Conservation (phyloP, 2,888 invertebrate species). For the Apodemia duryi region DNA sequence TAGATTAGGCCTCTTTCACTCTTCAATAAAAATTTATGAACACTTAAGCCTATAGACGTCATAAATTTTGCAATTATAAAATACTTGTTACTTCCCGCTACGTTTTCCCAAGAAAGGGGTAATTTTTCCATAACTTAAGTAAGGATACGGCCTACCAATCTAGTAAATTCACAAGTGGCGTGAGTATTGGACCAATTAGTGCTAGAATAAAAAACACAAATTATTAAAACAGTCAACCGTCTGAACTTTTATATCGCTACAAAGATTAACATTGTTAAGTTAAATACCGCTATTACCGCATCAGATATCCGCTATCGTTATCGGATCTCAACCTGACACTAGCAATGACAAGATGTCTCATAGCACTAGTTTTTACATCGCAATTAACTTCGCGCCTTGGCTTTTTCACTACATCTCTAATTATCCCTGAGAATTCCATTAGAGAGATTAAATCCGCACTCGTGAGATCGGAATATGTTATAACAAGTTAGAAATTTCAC, state of each 20-base stretch:
- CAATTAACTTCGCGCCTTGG: conserved; percentile 42
- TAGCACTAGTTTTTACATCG: conserved; percentile 33
- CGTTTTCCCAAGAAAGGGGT: not conserved
- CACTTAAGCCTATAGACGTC: too few relatives aligned
- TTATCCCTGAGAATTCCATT: conserved; percentile 56
- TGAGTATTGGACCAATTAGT: not conserved
- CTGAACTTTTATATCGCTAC: conserved; percentile 13
- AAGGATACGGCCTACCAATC: not conserved
- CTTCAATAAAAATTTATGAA: too few relatives aligned
- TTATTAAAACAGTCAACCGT: not conserved
- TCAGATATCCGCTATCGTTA: conserved; percentile 10
- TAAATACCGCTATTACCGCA: conserved; percentile 15
- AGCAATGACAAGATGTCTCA: conserved; percentile 32
- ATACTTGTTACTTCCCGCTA: not conserved
- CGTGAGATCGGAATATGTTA: conserved; percentile 40
- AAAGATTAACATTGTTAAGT: conserved; percentile 14
- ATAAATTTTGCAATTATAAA: too few relatives aligned
- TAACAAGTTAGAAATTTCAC: conserved; percentile 45
- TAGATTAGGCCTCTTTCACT: too few relatives aligned
- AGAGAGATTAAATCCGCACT: conserved; percentile 38
- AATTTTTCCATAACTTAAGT: not conserved
- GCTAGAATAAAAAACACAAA: not conserved
- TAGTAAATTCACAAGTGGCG: not conserved
- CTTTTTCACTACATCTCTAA: conserved; percentile 55
- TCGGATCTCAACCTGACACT: conserved; percentile 15